Evolutionary conservation across 1,140 invertebrate species (phyloP).

Genomic region (Gyrodactylus bullatarudis): DNA sequence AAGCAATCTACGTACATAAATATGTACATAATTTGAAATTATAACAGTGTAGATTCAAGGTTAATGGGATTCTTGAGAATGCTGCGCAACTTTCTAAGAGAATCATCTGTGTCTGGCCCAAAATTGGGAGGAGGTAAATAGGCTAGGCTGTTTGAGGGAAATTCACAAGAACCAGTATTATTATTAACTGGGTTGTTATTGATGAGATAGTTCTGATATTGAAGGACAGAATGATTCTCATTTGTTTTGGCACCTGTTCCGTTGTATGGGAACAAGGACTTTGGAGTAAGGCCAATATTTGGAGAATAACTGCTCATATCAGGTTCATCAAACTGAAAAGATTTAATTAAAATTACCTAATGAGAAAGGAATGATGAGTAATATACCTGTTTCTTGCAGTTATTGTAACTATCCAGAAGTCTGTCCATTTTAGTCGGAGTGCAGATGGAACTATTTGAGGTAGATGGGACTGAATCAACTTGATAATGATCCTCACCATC

Average conservation of each 20-base stretch:
- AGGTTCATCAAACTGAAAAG: no score
- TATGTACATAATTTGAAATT: no score
- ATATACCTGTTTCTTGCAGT: background rate
- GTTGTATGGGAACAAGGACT: background rate
- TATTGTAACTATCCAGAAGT: background rate
- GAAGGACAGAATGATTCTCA: no score
- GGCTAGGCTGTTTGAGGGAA: no score
- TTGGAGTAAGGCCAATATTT: background rate
- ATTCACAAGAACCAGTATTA: no score
- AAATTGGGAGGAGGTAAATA: background rate
- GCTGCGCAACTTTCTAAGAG: background rate
- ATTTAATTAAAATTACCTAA: no score
- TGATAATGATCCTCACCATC: no score
- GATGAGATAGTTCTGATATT: background rate
- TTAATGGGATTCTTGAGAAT: background rate
- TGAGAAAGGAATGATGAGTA: no score
- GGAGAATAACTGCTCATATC: no score
- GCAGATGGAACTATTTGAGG: background rate
- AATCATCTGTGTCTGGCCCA: background rate
- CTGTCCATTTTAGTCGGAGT: background rate
- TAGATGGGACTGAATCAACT: background rate
- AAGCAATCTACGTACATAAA: no score
- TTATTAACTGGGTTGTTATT: no score
- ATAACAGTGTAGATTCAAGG: background rate
- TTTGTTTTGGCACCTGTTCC: no score